A percentile compares a stretch with the other conserved stretches of the same genome.
Evolutionary conservation across 2,113 vertebrate genomes (phyloP).

Genomic region (Phyllopteryx taeniolatus): DNA sequence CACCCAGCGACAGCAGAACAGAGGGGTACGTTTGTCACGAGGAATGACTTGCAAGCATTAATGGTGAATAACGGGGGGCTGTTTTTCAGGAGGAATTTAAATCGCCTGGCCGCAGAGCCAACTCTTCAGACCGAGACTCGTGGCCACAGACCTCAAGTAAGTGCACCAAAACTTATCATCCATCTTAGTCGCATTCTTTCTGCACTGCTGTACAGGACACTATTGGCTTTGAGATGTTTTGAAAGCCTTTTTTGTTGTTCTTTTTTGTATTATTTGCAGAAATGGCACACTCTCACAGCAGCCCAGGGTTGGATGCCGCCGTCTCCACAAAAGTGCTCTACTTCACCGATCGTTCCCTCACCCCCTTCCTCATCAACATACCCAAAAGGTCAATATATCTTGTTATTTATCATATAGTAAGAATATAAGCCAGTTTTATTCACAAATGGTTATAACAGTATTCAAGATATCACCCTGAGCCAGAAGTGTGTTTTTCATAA

Average conservation of each 20-base stretch:
- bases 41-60: conserved; percentile 13
- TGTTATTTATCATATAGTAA: too few species aligned
- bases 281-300: conserved; percentile 90
- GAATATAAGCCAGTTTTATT: too few species aligned
- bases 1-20: conserved; percentile 81
- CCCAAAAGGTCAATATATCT: conserved; percentile 83
- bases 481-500: too few species aligned
- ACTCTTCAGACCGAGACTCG: conserved; percentile 83
- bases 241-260: conserved; percentile 17
- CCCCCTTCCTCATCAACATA: conserved; percentile 95
- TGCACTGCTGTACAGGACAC: background rate
- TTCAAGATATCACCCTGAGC: too few species aligned
- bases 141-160: conserved; percentile 93
- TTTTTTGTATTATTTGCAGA: conserved; percentile 70
- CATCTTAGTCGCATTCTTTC: conserved; percentile 28
- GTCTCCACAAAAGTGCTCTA: conserved; percentile 95
- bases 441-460: too few species aligned
- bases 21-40: conserved; percentile 68
- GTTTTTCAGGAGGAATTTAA: conserved; percentile 76
- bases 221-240: background rate
- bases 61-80: conserved; percentile 23
- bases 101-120: conserved; percentile 78
- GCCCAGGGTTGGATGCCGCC: conserved; percentile 78
- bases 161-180: conserved; percentile 54
- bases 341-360: conserved; percentile 95